These are phyloP conservation scores for Temnothorax unifasciatus DNA, from an alignment of 2,888 invertebrate genomes.

Conservation along the genomic window DNA sequence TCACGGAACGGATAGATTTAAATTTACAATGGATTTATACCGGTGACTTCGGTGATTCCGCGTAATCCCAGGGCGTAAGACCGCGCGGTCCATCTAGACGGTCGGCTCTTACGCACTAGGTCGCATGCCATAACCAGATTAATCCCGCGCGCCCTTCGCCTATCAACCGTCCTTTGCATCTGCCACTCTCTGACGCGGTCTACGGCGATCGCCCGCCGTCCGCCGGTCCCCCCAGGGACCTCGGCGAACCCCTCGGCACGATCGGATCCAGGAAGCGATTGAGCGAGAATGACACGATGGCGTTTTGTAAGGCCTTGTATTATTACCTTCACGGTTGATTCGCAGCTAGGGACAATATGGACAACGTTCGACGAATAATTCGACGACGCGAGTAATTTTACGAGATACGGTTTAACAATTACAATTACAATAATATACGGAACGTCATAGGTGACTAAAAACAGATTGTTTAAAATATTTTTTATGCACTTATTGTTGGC, in stretches of 20 bases:
- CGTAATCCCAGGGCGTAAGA: slow-evolving; percentile 64
- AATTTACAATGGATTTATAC: slow-evolving; percentile 75
- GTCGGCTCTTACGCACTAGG: slow-evolving; percentile 68
- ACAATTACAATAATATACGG: neutral
- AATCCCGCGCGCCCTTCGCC: slow-evolving; percentile 69
- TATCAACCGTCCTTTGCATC: slow-evolving; percentile 70
- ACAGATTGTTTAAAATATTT: neutral
- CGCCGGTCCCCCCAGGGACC: slow-evolving; percentile 25
- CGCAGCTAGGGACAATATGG: neutral
- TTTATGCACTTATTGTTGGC: neutral
- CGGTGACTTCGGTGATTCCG: slow-evolving; percentile 67
- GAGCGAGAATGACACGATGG: slow-evolving; percentile 27
- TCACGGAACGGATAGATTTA: slow-evolving; percentile 76
- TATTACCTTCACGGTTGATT: slow-evolving; percentile 13
- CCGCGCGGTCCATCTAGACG: slow-evolving; percentile 59
- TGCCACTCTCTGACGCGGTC: slow-evolving; percentile 52
- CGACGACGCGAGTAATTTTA: neutral
- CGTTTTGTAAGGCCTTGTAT: slow-evolving; percentile 23
- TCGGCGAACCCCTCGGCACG: slow-evolving; percentile 23
- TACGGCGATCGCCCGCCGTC: slow-evolving; percentile 20
- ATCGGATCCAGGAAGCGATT: slow-evolving; percentile 17
- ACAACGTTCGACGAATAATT: neutral
- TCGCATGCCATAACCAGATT: slow-evolving; percentile 77
- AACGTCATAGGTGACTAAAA: neutral
- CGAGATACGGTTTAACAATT: neutral